Evolutionary conservation across 2,113 vertebrate species (phyloP).

Genomic region (Bubo scandiacus): DNA sequence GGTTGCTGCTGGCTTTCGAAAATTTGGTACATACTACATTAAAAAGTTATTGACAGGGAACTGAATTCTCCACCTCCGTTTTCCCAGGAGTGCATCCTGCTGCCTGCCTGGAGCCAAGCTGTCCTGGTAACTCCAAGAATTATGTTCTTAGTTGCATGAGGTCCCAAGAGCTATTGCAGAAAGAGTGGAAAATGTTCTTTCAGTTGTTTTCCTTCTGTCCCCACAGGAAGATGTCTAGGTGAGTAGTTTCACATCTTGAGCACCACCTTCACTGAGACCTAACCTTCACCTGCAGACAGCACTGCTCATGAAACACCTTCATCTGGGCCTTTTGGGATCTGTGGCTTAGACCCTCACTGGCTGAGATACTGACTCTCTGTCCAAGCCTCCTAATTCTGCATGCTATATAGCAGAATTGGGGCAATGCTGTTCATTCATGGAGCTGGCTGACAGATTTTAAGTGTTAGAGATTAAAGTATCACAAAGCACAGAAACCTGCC

Average conservation of each 20-base stretch:
- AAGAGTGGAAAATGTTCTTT: background rate
- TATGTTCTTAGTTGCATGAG: background rate
- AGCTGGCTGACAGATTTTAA: background rate
- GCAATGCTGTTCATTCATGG: background rate
- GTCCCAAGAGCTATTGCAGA: background rate
- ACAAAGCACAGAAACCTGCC: background rate
- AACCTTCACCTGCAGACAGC: background rate
- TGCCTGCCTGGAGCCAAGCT: background rate
- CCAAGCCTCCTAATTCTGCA: background rate
- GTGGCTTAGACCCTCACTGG: background rate
- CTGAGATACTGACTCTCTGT: background rate
- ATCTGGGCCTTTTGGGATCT: background rate
- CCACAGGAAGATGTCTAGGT: background rate
- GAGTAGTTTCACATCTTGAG: background rate
- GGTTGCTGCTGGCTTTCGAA: background rate
- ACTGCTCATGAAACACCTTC: background rate
- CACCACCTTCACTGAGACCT: background rate
- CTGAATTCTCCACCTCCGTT: background rate
- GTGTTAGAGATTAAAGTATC: background rate
- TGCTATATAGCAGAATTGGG: background rate
- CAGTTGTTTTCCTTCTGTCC: background rate
- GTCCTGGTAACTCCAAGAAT: background rate
- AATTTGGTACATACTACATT: background rate
- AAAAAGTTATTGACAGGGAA: background rate
- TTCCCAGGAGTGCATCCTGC: background rate